Conservation (phyloP, 1,140 invertebrate genomes). For the Harlomillsia oculata region DNA sequence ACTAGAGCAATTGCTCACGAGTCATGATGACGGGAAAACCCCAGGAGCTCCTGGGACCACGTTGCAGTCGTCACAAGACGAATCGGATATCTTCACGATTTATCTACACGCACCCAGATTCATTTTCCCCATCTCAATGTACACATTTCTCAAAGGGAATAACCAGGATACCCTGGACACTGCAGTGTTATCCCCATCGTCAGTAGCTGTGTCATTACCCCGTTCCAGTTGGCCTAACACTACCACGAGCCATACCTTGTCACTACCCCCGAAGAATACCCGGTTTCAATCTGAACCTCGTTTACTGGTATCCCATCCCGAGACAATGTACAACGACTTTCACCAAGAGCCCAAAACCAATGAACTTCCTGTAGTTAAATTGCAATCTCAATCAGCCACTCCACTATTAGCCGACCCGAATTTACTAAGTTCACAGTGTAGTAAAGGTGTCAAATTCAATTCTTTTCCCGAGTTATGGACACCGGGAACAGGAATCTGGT, state of each 20-base stretch:
- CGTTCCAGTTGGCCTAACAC: conserved; percentile 56
- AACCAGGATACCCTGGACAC: no score
- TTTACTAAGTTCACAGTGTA: no score
- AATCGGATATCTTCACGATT: conserved; percentile 29
- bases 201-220: conserved; percentile 51
- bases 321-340: no score
- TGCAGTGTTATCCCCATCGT: no score
- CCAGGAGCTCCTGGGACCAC: neutral
- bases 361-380: no score
- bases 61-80: conserved; percentile 24
- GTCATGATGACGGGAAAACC: neutral
- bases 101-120: conserved; percentile 26
- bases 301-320: no score
- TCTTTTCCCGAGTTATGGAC: no score
- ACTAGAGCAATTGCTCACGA: conserved; percentile 57
- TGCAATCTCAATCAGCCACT: no score
- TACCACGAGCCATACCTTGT: neutral
- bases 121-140: conserved; percentile 32
- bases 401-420: no score
- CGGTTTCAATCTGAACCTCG: conserved; percentile 31
- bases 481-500: no score
- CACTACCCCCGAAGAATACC: conserved; percentile 17
- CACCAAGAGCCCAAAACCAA: no score
- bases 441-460: no score
- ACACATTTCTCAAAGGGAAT: conserved; percentile 10